Evolutionary conservation across 2,888 invertebrate species (phyloP), one percentile per base, ranked within the genome.

Genomic region (Ceraclea dissimilis): DNA sequence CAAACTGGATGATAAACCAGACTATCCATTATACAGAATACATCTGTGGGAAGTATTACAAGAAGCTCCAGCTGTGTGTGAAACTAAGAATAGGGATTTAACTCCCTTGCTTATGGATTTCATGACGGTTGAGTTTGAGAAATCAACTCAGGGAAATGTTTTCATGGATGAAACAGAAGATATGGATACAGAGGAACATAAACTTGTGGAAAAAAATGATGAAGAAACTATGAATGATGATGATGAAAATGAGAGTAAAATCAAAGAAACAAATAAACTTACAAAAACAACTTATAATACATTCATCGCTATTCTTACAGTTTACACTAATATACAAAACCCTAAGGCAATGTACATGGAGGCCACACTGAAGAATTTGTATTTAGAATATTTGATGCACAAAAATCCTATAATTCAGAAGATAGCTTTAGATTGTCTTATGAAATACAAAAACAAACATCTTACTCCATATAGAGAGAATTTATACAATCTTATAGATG

Each of bases 371-470:
- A 81, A 81, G 66, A 82, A 81, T 58, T 77, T 89, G n/a, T 90
- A 86, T 66, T 78, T 86, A 67, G 87, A 94, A 67, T 80, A 97
- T 52, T 69, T 98, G 8, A 82, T 85, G 49, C 86, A 91, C 59
- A 86, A 86, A 65, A 88, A 90, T 70, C 71, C 84, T 0, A 82
- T 83, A 0, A 76, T 97, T 5, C 97, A 97, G 70, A 91, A 87
- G 69, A 80, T 83, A 52, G 90, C 95, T 0, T 72, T 98, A 43
- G 88, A 90, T 66, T 97, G 95, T 68, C 71, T 98, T 1, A 74
- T 92, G 64, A 84, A 89, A 1, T 97, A 95, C 70, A 92, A 90
- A 68, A 82, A 85, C 62, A 89, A 89, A 67, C 85, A 83, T 66
- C 68, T 96, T 6, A 68, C 75, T 0, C 86, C 89, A 0, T 95